These are phyloP conservation scores for Arizona elegans DNA, from an alignment of 2,113 vertebrate species.

Conservation along the genomic window DNA sequence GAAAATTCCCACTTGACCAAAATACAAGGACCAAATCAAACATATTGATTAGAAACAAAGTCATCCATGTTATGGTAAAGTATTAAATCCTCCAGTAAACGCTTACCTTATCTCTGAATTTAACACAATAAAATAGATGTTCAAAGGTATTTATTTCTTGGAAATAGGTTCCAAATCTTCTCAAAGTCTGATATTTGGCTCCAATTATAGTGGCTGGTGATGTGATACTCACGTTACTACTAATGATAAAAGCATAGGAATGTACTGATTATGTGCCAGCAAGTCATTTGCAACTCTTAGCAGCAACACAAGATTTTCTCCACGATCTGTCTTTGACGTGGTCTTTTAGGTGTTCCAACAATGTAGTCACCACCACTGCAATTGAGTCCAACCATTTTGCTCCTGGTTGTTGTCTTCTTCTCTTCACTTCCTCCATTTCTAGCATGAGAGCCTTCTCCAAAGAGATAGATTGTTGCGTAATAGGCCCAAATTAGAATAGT, in stretches of 20 bases:
- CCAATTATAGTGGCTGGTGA: neutral
- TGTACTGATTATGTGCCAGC: neutral
- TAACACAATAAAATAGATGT: neutral
- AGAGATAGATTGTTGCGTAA: neutral
- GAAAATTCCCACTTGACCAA: neutral
- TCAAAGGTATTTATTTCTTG: neutral
- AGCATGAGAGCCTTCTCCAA: neutral
- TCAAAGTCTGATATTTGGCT: neutral
- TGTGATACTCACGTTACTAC: neutral
- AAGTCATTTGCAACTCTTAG: neutral
- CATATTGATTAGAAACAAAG: neutral
- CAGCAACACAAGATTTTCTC: neutral
- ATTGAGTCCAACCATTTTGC: neutral
- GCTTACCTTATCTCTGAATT: neutral
- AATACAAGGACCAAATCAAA: neutral
- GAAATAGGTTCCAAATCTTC: neutral
- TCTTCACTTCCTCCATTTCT: neutral
- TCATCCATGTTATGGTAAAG: neutral
- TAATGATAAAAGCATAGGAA: neutral
- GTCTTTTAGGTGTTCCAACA: neutral
- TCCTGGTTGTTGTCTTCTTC: neutral
- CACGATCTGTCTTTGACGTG: neutral
- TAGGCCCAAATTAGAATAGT: neutral
- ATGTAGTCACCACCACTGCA: neutral
- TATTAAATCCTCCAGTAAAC: neutral